A percentile compares a stretch with the other conserved stretches of the same genome.
These are phyloP conservation scores for Gastrophysa polygoni DNA, from an alignment of 2,888 invertebrate genomes.

Conservation along the genomic window DNA sequence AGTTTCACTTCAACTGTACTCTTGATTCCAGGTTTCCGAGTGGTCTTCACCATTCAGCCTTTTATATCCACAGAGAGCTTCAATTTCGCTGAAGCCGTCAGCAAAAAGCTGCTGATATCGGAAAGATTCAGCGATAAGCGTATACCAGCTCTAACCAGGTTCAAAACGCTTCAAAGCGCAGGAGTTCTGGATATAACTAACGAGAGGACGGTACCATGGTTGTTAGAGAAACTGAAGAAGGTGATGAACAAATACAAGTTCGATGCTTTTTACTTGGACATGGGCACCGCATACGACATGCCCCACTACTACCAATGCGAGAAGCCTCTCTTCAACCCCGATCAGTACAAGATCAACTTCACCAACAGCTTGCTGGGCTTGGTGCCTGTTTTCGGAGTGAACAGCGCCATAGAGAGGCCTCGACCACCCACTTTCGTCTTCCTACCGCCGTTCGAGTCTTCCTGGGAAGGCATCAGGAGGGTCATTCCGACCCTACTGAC, in stretches of 20 bases:
- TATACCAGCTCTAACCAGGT: constrained; percentile 83
- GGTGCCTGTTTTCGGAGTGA: constrained; percentile 70
- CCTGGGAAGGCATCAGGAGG: constrained; percentile 75
- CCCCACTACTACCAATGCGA: constrained; percentile 86
- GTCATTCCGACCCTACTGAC: constrained; percentile 87
- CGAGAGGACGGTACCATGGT: constrained; percentile 80
- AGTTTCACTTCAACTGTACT: no score
- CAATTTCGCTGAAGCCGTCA: constrained; percentile 81
- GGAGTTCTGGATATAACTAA: constrained; percentile 88
- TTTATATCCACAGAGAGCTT: constrained; percentile 86
- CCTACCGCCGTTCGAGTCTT: constrained; percentile 82
- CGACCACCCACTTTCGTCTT: constrained; percentile 85
- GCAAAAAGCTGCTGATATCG: constrained; percentile 75
- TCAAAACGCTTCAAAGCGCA: constrained; percentile 80
- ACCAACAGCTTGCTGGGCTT: constrained; percentile 67
- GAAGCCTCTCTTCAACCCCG: constrained; percentile 76
- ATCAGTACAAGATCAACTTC: constrained; percentile 80
- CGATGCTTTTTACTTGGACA: constrained; percentile 83
- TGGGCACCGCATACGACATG: constrained; percentile 83
- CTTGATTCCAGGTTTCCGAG: constrained; percentile 72
- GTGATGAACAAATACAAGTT: constrained; percentile 77
- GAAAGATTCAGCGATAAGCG: constrained; percentile 78
- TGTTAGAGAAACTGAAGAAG: constrained; percentile 70
- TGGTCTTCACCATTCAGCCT: constrained; percentile 89
- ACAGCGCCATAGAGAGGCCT: constrained; percentile 81